phyloP scores from a whole-genome alignment of 2,888 invertebrate species.

The Villa cingulata region DNA sequence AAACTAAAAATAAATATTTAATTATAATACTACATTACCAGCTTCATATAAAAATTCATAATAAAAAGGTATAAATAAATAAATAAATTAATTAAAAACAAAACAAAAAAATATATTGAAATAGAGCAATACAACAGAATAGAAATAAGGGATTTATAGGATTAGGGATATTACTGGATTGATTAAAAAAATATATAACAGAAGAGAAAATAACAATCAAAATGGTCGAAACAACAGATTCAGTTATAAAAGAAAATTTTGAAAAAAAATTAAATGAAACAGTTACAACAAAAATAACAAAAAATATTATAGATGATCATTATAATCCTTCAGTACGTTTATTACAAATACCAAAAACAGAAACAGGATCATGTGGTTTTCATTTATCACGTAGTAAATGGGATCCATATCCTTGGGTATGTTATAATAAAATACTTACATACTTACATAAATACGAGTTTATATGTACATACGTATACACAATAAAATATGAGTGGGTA shows the following conservation, averaged over 20 bases:
- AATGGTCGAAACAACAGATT: not conserved
- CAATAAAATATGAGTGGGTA: not conserved
- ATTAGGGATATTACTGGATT: no score
- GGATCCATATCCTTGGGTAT: conserved; percentile 73
- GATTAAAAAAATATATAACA: not conserved
- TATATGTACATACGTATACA: no score
- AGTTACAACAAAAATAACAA: not conserved
- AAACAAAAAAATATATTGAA: no score
- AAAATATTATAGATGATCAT: conserved; percentile 16
- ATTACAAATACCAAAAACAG: conserved; percentile 46
- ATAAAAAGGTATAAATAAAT: no score
- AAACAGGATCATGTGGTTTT: conserved; percentile 50
- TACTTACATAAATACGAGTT: no score
- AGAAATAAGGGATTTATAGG: no score
- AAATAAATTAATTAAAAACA: no score
- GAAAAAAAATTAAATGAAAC: not conserved
- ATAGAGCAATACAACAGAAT: no score
- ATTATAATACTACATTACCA: no score
- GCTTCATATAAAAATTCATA: no score
- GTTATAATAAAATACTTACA: conserved; percentile 15
- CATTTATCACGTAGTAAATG: conserved; percentile 59
- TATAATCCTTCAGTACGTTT: conserved; percentile 27
- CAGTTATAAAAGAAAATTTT: not conserved
- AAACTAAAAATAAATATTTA: no score
- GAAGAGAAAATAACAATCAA: not conserved